phyloP scores from a whole-genome alignment of 2,797 vertebrate genomes.

The Cossypha caffra region DNA sequence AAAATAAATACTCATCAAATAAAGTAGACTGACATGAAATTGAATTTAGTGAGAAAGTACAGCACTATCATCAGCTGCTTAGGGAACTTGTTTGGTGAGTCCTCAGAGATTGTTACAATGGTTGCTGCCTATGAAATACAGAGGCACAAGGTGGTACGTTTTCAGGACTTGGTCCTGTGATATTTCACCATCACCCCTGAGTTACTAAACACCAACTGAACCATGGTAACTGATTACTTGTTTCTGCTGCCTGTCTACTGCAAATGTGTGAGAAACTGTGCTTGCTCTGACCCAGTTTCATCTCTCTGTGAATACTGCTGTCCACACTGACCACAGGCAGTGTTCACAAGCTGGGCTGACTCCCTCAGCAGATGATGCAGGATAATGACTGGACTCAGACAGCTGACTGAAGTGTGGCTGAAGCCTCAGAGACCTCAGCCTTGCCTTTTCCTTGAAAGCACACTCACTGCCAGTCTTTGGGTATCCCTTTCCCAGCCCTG shows the following conservation, averaged over 20 bases:
- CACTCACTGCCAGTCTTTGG: rapidly evolving
- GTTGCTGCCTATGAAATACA: not conserved
- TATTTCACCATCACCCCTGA: not conserved
- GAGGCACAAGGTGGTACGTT: rapidly evolving
- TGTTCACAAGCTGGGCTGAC: rapidly evolving
- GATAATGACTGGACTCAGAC: not conserved
- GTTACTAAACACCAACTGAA: not conserved
- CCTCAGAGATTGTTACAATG: rapidly evolving
- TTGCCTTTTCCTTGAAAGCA: not conserved
- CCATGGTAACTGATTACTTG: not conserved
- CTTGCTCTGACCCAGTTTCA: not conserved
- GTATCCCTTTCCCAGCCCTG: not conserved
- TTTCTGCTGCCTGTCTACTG: not conserved
- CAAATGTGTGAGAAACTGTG: rapidly evolving
- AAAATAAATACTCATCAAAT: not conserved
- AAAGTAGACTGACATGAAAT: not conserved
- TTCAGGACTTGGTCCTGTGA: not conserved
- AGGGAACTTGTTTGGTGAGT: not conserved
- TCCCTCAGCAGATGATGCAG: not conserved
- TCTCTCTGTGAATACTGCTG: not conserved
- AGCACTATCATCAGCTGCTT: not conserved
- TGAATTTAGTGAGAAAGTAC: not conserved
- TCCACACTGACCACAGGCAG: not conserved
- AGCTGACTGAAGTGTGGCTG: not conserved
- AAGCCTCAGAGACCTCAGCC: not conserved